Percentiles rank a stretch among this genome's conserved stretches.
These are phyloP conservation scores for Caranx ignobilis DNA, from an alignment of 2,113 vertebrate species.

Conservation along the genomic window DNA sequence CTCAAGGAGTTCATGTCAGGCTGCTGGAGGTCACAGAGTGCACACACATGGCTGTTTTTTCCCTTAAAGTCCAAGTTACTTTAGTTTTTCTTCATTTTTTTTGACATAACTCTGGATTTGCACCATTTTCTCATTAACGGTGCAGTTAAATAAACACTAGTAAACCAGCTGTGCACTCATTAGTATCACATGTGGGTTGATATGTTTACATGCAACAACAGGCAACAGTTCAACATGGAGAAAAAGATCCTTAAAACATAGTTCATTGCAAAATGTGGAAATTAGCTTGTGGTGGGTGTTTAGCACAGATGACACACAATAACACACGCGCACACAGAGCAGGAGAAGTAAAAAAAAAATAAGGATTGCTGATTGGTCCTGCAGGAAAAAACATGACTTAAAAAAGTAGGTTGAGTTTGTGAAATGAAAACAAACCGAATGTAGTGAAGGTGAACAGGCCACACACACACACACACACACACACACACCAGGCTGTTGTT, in stretches of 20 bases:
- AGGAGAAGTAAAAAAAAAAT: not conserved
- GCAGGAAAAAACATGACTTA: not conserved
- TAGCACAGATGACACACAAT: too few relatives aligned
- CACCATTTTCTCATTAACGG: not conserved
- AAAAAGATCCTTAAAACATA: too few relatives aligned
- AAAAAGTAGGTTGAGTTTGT: not conserved
- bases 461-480: not conserved
- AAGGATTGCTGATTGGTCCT: not conserved
- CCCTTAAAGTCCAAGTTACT: not conserved
- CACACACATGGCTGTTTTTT: not conserved
- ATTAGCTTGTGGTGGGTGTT: too few relatives aligned
- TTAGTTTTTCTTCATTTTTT: not conserved
- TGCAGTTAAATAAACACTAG: not conserved
- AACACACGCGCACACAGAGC: too few relatives aligned
- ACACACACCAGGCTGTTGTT: not conserved
- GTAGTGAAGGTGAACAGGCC: constrained; percentile 13
- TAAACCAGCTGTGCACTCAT: too few relatives aligned
- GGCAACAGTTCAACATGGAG: too few relatives aligned
- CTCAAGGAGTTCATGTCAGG: not conserved
- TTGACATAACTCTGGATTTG: not conserved
- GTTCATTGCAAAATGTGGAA: too few relatives aligned
- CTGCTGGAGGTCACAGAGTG: not conserved
- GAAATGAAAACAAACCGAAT: not conserved
- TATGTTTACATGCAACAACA: too few relatives aligned
- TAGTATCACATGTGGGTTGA: too few relatives aligned